Base-by-base conservation (phyloP, 2,113 vertebrate genomes). In the Takifugu bimaculatus region DNA sequence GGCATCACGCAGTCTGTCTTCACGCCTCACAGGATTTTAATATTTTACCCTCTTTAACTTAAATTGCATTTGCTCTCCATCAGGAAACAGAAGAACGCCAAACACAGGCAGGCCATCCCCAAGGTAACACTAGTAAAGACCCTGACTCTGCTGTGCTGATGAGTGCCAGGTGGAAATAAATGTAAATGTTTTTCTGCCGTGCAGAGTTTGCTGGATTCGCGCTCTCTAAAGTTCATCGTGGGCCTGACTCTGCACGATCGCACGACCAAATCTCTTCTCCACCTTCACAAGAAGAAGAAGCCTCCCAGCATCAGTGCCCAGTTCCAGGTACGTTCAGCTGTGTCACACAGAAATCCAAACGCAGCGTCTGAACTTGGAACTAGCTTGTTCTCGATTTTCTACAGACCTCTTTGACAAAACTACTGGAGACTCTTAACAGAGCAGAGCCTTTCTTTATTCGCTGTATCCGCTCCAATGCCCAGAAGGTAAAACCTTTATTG, bases 391-490 rank as follows among this genome's bases (percentile, higher is more conserved):
- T 14, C 45, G 26, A 2, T 68, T 43, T 62, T 56, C 74, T 82
- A 39, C 80, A 99, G 97, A 85, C 93, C 0, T 99, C 97, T 14
- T 91, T 97, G 2, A 95, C 90, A 79, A 99, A 98, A 80, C 91
- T 99, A 27, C 54, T 99, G 80, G 96, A 94, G 85, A 94, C 96
- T 0, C 85, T 99, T 78, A 91, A 94, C 11, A 93, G 87, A 81
- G 97, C 97, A 0, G 97, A 99, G 68, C 97, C 97, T 0, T 99
- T 96, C 87, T 99, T 99, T 81, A 98, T 99, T 72, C 93, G 97
- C 26, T 99, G 97, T 69, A 96, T 99, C 70, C 95, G 97, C 70
- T 98, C 97, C 72, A 99, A 99, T 0, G 93, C 95, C 0, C 93
- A 97, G 77, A 99, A 99, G 96, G 97, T 51, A 51, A 26, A 26